Conservation (phyloP, 2,888 invertebrate species). For the Drosophila percnosoma region DNA sequence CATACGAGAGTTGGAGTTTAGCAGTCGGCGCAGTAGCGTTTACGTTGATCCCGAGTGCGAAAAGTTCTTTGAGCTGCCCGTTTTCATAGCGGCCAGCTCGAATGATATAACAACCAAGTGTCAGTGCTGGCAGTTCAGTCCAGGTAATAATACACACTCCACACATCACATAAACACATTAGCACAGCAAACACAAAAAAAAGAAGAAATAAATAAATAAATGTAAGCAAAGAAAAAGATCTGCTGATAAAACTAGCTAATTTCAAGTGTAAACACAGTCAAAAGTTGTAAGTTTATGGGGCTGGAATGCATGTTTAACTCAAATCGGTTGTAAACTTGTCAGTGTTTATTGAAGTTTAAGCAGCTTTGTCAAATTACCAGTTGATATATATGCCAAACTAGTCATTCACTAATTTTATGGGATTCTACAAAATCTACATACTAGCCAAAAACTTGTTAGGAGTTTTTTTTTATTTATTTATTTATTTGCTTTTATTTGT, state of each 20-base stretch:
- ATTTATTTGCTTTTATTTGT: not conserved
- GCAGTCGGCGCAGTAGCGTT: slow-evolving; percentile 84
- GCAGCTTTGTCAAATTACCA: slow-evolving; percentile 1
- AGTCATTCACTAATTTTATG: not conserved
- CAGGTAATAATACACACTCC: slow-evolving; percentile 79
- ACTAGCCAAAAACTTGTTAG: not conserved
- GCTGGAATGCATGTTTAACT: not conserved
- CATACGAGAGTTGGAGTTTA: slow-evolving; percentile 84
- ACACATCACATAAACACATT: slow-evolving; percentile 26
- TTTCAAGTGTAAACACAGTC: slow-evolving; percentile 22
- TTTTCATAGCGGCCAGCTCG: slow-evolving; percentile 83
- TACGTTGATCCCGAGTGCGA: slow-evolving; percentile 85
- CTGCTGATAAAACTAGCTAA: slow-evolving; percentile 22
- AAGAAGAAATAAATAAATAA: slow-evolving; percentile 2
- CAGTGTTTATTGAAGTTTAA: slow-evolving; percentile 24
- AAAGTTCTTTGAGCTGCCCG: slow-evolving; percentile 84
- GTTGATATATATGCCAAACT: not conserved
- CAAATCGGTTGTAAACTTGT: slow-evolving; percentile 3
- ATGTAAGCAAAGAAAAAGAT: not conserved
- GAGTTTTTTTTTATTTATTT: not conserved
- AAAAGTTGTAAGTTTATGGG: not conserved
- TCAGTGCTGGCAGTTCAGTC: slow-evolving; percentile 84
- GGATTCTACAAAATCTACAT: not conserved
- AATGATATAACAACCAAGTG: slow-evolving; percentile 84
- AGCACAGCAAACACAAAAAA: slow-evolving; percentile 26